phyloP scores from a whole-genome alignment of 2,888 invertebrate species.

The Macropis europaea region DNA sequence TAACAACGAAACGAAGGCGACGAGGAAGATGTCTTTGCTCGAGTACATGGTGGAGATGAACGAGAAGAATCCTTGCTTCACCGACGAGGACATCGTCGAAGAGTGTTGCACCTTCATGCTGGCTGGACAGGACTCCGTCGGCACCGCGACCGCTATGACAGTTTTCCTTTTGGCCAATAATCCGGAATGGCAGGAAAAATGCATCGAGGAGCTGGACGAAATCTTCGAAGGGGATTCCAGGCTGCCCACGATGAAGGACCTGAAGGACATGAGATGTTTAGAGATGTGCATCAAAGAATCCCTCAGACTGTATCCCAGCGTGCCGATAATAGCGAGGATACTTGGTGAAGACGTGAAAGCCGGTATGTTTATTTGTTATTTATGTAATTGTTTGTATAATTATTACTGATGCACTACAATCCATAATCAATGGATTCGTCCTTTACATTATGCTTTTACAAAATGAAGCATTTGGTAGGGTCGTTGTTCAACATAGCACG shows the following conservation, averaged over 20 bases:
- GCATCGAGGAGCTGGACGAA: slow-evolving; percentile 64
- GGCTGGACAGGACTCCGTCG: slow-evolving; percentile 84
- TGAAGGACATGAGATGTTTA: slow-evolving; percentile 69
- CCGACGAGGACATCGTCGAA: slow-evolving; percentile 82
- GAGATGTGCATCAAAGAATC: slow-evolving; percentile 76
- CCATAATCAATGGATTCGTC: too few species aligned
- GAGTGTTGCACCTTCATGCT: slow-evolving; percentile 85
- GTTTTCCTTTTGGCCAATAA: slow-evolving; percentile 82
- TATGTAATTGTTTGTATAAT: too few species aligned
- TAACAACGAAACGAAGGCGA: neutral
- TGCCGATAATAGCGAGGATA: slow-evolving; percentile 71
- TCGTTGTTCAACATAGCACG: too few species aligned
- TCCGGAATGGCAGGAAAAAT: slow-evolving; percentile 79
- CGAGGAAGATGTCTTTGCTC: slow-evolving; percentile 73
- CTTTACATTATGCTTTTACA: too few species aligned
- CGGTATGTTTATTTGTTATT: slow-evolving; percentile 52
- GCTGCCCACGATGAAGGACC: slow-evolving; percentile 65
- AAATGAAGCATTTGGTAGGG: too few species aligned
- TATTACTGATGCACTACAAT: too few species aligned
- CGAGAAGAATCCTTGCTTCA: slow-evolving; percentile 80
- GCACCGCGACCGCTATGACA: slow-evolving; percentile 82
- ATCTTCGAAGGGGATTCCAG: slow-evolving; percentile 63
- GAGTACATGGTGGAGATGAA: slow-evolving; percentile 82
- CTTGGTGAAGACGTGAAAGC: slow-evolving; percentile 72
- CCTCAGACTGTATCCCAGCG: slow-evolving; percentile 74